Evolutionary conservation across 2,797 vertebrate genomes (phyloP), one percentile per base, ranked within the genome.

Genomic region (Nannoperca obscura): DNA sequence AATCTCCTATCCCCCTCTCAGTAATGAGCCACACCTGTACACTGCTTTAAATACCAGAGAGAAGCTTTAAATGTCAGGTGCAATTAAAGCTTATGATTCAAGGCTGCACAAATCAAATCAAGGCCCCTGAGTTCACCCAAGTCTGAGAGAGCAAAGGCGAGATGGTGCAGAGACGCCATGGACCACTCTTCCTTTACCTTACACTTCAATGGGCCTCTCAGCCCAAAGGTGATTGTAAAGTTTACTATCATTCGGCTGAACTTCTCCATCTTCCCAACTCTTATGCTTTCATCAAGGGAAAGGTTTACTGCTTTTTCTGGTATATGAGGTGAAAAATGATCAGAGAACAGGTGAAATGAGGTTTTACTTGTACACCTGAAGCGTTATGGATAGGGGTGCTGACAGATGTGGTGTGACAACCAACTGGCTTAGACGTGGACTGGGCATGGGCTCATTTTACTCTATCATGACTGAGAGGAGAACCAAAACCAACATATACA

Each of bases 1-100:
- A 85, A 93, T 88, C 90, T 93, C 83, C 85, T 44, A 85, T 89
- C 83, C 85, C 89, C 87, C 85, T 85, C 88, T 89, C 92, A 88
- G 92, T 96, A 95, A 96, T 95, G 94, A 95, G 94, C 92, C 94
- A 95, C 95, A 95, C 95, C 95, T 95, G 95, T 95, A 95, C 93
- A 93, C 94, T 92, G 91, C 94, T 95, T 95, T 95, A 95, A 96
- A 96, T 96, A 96, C 93, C 95, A 95, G 92, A 94, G 92, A 95
- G 93, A 91, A 94, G 92, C 90, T 94, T 88, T 93, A 96, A 96
- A 96, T 96, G 95, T 95, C 95, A 96, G 92, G 92, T 94, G 94
- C 95, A 96, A 96, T 96, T 95, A 95, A 95, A 95, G 93, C 93
- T 94, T 93, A 93, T 95, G 94, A 96, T 95, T 94, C 92, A 93